These are phyloP conservation scores for Pyrrhia umbra DNA, from an alignment of 2,888 invertebrate species.

Conservation along the genomic window DNA sequence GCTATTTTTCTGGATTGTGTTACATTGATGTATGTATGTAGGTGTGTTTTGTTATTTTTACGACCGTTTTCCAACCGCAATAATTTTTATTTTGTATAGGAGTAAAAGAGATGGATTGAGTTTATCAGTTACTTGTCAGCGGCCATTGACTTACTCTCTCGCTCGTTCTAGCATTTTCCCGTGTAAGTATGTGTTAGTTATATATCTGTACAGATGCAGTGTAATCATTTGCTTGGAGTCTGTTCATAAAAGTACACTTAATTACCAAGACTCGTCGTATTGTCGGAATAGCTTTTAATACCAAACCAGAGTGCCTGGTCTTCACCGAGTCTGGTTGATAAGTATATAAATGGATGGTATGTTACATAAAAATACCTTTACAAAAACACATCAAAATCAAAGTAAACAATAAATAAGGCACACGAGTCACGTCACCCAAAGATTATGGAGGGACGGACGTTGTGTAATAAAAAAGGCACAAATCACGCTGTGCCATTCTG, in stretches of 20 bases:
- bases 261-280: no score
- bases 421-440: conserved; percentile 60
- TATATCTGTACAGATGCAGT: conserved; percentile 7
- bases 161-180: conserved; percentile 30
- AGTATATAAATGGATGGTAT: no score
- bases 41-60: conserved; percentile 51
- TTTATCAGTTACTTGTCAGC: conserved; percentile 37
- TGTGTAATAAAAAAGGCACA: conserved; percentile 57
- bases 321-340: no score
- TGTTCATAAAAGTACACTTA: neutral
- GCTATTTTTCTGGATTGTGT: conserved; percentile 59
- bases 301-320: no score
- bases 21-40: conserved; percentile 51
- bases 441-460: conserved; percentile 51
- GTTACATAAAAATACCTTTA: no score
- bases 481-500: conserved; percentile 48
- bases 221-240: neutral
- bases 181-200: conserved; percentile 11
- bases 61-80: conserved; percentile 34
- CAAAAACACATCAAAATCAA: conserved; percentile 53
- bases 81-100: conserved; percentile 32
- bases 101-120: conserved; percentile 19
- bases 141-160: conserved; percentile 37
- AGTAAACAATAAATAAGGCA: conserved; percentile 59
- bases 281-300: no score